A percentile compares a stretch with the other conserved stretches of the same genome.
Evolutionary conservation across 2,797 vertebrate species (phyloP).

Genomic region (Scleropages formosus): DNA sequence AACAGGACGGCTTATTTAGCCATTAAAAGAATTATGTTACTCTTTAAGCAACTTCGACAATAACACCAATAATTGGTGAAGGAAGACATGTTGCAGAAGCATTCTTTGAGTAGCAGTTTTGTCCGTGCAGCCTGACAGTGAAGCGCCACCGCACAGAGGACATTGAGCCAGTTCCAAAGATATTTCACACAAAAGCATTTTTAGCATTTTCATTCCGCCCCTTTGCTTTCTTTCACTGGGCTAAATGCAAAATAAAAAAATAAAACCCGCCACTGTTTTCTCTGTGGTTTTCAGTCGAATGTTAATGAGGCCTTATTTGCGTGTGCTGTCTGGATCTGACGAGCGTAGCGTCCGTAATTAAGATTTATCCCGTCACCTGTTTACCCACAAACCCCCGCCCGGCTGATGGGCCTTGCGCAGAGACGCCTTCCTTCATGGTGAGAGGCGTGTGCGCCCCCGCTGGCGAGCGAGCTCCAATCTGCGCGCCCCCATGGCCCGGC

Average conservation of each 20-base stretch:
- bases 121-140: no score
- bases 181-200: no score
- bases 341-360: conserved; percentile 20
- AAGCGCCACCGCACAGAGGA: no score
- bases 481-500: conserved; percentile 40
- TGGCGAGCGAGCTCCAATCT: conserved; percentile 45
- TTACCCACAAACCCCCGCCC: conserved; percentile 27
- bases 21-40: no score
- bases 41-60: no score
- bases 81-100: no score
- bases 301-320: conserved; percentile 8
- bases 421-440: conserved; percentile 41
- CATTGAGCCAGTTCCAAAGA: no score
- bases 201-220: not conserved
- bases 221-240: conserved; percentile 13
- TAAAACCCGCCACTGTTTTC: not conserved
- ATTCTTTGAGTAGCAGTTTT: no score
- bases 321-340: conserved; percentile 9
- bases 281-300: conserved; percentile 8
- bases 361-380: conserved; percentile 22
- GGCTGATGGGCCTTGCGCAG: conserved; percentile 42
- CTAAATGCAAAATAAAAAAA: conserved; percentile 13
- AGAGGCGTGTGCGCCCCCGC: conserved; percentile 40
- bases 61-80: no score
- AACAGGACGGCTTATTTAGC: no score